A percentile compares a stretch with the other conserved stretches of the same genome.
Evolutionary conservation across 37 sponge, comb jelly and placozoan genomes (phyloP).

Genomic region (Aphrocallistes beatrix): DNA sequence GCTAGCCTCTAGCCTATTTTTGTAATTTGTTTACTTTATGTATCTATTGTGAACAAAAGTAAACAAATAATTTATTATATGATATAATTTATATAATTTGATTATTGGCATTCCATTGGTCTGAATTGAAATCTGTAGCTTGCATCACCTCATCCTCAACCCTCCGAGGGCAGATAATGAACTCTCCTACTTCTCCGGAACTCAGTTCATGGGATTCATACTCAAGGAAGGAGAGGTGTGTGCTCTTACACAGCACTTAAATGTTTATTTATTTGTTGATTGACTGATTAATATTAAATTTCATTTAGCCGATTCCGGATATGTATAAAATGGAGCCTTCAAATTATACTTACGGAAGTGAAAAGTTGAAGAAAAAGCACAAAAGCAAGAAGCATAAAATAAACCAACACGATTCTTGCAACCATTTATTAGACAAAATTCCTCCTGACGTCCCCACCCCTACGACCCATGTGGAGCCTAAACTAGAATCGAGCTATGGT

Average conservation of each 20-base stretch:
- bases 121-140: no score
- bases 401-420: not conserved
- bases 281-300: not conserved
- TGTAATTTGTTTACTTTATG: no score
- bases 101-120: no score
- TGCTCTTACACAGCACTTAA: not conserved
- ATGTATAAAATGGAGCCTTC: not conserved
- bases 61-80: no score
- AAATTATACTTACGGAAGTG: not conserved
- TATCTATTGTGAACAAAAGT: no score
- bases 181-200: not conserved
- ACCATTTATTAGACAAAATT: not conserved
- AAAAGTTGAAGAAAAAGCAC: not conserved
- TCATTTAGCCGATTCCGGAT: not conserved
- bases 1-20: no score
- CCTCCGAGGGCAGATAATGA: not conserved
- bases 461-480: not conserved
- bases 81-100: no score
- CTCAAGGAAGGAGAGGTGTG: slow-evolving; percentile 5
- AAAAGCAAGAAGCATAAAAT: not conserved
- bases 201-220: slow-evolving; percentile 8
- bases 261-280: not conserved
- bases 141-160: not conserved
- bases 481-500: not conserved
- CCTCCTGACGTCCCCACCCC: not conserved